Conservation (phyloP, 1,140 invertebrate species). For the Drosophila pandora region DNA sequence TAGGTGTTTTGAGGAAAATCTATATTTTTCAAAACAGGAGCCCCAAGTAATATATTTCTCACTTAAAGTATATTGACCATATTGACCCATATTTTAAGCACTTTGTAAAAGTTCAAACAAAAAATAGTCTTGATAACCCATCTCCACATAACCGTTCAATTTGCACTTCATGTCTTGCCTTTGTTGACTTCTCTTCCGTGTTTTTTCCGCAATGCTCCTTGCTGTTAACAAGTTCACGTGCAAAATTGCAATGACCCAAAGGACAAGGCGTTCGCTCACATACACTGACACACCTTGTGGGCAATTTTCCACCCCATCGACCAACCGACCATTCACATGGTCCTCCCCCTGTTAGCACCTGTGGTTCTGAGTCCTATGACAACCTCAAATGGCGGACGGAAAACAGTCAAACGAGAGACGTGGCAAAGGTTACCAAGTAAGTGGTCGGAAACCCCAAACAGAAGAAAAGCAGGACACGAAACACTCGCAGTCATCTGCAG, state of each 20-base stretch:
- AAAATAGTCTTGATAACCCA: slow-evolving; percentile 12
- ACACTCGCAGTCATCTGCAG: slow-evolving; percentile 38
- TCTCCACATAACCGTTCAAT: slow-evolving; percentile 64
- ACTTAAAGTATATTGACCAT: slow-evolving; percentile 4
- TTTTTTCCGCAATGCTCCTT: slow-evolving; percentile 28
- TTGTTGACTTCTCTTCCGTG: slow-evolving; percentile 11
- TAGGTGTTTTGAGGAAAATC: too few relatives aligned
- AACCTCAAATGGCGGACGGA: slow-evolving; percentile 30
- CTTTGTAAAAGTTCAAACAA: slow-evolving; percentile 7
- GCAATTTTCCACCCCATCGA: slow-evolving; percentile 12
- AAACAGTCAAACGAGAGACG: slow-evolving; percentile 4
- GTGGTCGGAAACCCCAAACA: slow-evolving; percentile 6
- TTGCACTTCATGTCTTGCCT: slow-evolving; percentile 59
- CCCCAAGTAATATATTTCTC: neutral
- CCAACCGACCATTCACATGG: neutral
- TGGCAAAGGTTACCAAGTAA: slow-evolving; percentile 16
- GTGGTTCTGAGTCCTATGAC: slow-evolving; percentile 53
- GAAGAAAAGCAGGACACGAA: neutral
- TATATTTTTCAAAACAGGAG: too few relatives aligned
- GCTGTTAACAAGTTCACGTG: slow-evolving; percentile 71
- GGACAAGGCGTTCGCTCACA: slow-evolving; percentile 17
- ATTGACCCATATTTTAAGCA: slow-evolving; percentile 1
- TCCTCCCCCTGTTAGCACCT: slow-evolving; percentile 6
- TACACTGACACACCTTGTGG: slow-evolving; percentile 3
- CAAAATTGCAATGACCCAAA: slow-evolving; percentile 69